These are phyloP conservation scores for Triops cancriformis DNA, from an alignment of 1,140 invertebrate genomes.

Conservation along the genomic window DNA sequence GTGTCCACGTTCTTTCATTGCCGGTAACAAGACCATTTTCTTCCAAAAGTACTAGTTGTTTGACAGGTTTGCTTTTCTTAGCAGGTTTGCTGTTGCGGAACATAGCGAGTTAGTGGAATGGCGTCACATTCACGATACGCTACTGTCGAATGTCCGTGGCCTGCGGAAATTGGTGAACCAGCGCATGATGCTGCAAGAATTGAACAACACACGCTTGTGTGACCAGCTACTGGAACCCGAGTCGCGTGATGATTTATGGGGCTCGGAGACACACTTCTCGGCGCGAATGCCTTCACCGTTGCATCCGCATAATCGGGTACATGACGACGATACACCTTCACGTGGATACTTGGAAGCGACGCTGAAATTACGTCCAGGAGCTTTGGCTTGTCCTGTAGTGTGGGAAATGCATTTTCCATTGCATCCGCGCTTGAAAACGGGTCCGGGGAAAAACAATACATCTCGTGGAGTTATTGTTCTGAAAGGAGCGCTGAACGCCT, in stretches of 20 bases:
- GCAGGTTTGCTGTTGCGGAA: conserved; percentile 27
- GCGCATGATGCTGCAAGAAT: conserved; percentile 56
- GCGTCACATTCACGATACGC: conserved; percentile 45
- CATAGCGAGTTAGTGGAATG: conserved; percentile 38
- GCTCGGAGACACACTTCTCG: conserved; percentile 32
- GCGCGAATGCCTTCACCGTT: conserved; percentile 19
- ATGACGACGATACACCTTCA: not conserved
- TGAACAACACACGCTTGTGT: conserved; percentile 62
- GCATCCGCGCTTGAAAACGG: conserved; percentile 57
- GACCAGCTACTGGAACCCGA: conserved; percentile 60
- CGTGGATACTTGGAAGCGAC: conserved; percentile 43
- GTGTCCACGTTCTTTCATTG: conserved; percentile 63
- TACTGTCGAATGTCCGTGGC: conserved; percentile 49
- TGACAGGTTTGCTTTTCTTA: not conserved
- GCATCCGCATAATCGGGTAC: conserved; percentile 14
- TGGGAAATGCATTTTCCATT: conserved; percentile 62
- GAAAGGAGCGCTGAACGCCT: conserved; percentile 56
- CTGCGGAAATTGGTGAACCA: conserved; percentile 64
- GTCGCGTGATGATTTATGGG: conserved; percentile 50
- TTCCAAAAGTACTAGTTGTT: not conserved
- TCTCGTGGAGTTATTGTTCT: conserved; percentile 45
- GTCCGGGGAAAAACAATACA: conserved; percentile 23
- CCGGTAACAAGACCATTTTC: conserved; percentile 38
- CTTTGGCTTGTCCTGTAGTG: conserved; percentile 62
- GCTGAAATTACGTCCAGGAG: conserved; percentile 51